phyloP scores from a whole-genome alignment of 2,888 invertebrate species.

The Philereme transversata region DNA sequence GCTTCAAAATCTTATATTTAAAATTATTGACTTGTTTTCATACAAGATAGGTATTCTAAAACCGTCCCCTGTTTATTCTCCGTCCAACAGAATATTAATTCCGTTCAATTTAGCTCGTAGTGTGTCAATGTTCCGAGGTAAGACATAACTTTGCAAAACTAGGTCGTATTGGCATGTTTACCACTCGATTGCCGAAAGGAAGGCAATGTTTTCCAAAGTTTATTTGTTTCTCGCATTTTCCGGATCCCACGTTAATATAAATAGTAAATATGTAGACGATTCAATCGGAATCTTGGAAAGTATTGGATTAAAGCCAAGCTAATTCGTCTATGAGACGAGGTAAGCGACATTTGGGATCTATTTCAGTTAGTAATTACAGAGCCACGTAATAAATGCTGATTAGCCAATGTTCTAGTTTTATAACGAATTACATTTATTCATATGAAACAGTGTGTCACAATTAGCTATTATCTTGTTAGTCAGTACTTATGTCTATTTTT shows the following conservation, averaged over 20 bases:
- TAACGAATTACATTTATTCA: too few relatives aligned
- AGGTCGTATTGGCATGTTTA: conserved; percentile 17
- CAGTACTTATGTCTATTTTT: too few relatives aligned
- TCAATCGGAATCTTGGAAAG: conserved; percentile 55
- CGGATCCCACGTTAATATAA: conserved; percentile 51
- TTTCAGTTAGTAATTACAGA: conserved; percentile 67
- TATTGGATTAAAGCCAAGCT: conserved; percentile 70
- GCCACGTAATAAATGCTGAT: conserved; percentile 14
- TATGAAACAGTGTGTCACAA: too few relatives aligned
- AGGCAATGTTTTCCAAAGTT: conserved; percentile 25
- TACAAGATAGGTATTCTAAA: too few relatives aligned
- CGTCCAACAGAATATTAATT: conserved; percentile 2
- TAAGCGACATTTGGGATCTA: conserved; percentile 75
- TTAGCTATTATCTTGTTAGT: too few relatives aligned
- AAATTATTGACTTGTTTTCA: too few relatives aligned
- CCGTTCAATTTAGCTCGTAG: conserved; percentile 5
- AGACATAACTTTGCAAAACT: conserved; percentile 19
- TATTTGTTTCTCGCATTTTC: conserved; percentile 29
- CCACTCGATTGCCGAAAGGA: conserved; percentile 6
- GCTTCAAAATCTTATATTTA: too few relatives aligned
- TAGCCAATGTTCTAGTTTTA: conserved; percentile 7
- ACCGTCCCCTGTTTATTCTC: not conserved
- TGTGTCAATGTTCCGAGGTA: conserved; percentile 11
- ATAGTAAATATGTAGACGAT: conserved; percentile 47
- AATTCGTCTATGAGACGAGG: conserved; percentile 66